Conservation (phyloP, 2,113 vertebrate species). For the Seriola dumerili region DNA sequence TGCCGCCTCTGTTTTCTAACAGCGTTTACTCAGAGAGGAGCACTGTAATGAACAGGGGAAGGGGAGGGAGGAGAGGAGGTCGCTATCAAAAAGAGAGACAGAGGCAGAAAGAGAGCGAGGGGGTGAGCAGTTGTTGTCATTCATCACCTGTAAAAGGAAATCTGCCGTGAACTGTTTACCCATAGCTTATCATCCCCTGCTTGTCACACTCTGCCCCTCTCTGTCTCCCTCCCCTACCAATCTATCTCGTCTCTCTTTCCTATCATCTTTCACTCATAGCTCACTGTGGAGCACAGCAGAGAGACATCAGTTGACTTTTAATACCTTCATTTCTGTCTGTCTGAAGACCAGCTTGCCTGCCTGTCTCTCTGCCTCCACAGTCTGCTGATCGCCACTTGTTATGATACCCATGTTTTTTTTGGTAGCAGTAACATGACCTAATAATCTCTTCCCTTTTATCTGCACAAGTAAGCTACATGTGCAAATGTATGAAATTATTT, state of each 20-base stretch:
- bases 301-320: constrained; percentile 78
- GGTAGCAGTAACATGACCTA: background rate
- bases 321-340: constrained; percentile 66
- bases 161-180: constrained; percentile 81
- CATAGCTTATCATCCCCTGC: constrained; percentile 76
- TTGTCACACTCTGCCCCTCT: constrained; percentile 62
- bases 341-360: constrained; percentile 5
- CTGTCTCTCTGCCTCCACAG: constrained; percentile 9
- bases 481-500: background rate
- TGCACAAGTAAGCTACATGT: background rate
- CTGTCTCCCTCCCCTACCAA: constrained; percentile 50
- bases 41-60: constrained; percentile 59
- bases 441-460: background rate
- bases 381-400: background rate
- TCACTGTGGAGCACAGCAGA: constrained; percentile 57
- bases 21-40: constrained; percentile 70
- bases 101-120: constrained; percentile 35
- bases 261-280: constrained; percentile 76
- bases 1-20: constrained; percentile 62
- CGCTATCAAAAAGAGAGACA: constrained; percentile 44
- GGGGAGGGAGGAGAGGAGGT: constrained; percentile 25
- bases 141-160: constrained; percentile 78
- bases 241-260: constrained; percentile 64
- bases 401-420: constrained; percentile 2
- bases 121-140: constrained; percentile 77